These are phyloP conservation scores for Micromussa lordhowensis DNA, from an alignment of 92 coral and sea anemone species.

Conservation along the genomic window DNA sequence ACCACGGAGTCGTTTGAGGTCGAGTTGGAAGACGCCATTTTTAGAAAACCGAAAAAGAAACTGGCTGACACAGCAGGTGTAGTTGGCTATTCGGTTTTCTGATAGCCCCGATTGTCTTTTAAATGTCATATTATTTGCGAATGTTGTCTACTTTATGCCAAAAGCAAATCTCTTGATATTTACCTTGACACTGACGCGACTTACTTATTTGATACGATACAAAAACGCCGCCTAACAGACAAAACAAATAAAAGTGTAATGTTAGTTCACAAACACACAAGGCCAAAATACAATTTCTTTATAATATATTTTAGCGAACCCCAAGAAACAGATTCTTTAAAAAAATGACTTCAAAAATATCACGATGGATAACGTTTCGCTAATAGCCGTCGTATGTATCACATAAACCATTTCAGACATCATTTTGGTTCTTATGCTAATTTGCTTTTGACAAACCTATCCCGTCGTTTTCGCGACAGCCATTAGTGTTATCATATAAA, in stretches of 20 bases:
- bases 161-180: neutral
- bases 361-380: neutral
- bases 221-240: neutral
- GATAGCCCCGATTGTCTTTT: neutral
- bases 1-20: constrained; percentile 9
- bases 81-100: neutral
- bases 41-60: neutral
- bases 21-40: constrained; percentile 12
- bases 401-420: no score
- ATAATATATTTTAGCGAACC: neutral
- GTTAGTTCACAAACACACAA: neutral
- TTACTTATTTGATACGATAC: neutral
- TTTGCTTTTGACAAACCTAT: neutral
- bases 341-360: neutral
- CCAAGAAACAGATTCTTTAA: neutral
- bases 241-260: neutral
- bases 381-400: neutral
- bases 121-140: neutral
- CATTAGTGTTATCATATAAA: neutral
- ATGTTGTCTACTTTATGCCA: neutral
- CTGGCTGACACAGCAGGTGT: neutral
- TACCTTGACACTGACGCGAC: neutral
- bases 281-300: neutral
- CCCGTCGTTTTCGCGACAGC: neutral
- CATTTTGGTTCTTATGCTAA: no score